Percentiles rank a stretch among this genome's conserved stretches.
Conservation (phyloP, 2,797 vertebrate species). For the Margarornis squamiger region DNA sequence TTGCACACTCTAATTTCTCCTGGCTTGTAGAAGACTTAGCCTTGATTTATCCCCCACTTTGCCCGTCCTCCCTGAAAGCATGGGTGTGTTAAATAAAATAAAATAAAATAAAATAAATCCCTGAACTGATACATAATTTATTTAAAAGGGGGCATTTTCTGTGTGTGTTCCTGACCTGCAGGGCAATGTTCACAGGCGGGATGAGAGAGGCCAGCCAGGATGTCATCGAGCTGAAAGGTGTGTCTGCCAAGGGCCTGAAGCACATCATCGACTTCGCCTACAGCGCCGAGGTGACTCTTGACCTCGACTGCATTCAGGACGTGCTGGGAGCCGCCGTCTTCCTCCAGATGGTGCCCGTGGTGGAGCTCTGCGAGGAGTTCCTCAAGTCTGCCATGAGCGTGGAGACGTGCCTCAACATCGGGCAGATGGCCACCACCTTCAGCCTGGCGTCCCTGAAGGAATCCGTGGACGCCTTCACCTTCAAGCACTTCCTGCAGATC, state of each 20-base stretch:
- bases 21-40: neutral
- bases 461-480: slow-evolving; percentile 94
- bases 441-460: slow-evolving; percentile 93
- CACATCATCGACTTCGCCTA: slow-evolving; percentile 98
- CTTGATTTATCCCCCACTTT: neutral
- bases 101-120: neutral
- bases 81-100: neutral
- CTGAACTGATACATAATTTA: neutral
- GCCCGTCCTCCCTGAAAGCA: neutral
- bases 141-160: neutral
- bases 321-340: slow-evolving; percentile 97
- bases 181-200: slow-evolving; percentile 98
- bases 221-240: slow-evolving; percentile 90
- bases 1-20: neutral
- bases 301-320: slow-evolving; percentile 96
- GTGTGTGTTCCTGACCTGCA: slow-evolving; percentile 68
- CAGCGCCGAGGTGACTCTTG: slow-evolving; percentile 92
- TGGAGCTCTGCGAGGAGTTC: slow-evolving; percentile 97
- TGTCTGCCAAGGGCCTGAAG: slow-evolving; percentile 91
- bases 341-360: slow-evolving; percentile 95
- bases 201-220: slow-evolving; percentile 95
- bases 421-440: slow-evolving; percentile 97
- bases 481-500: slow-evolving; percentile 94
- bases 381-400: slow-evolving; percentile 97
- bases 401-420: slow-evolving; percentile 95